A percentile compares a stretch with the other conserved stretches of the same genome.
Conservation (phyloP, 1,140 invertebrate genomes). For the Orius insidiosus region DNA sequence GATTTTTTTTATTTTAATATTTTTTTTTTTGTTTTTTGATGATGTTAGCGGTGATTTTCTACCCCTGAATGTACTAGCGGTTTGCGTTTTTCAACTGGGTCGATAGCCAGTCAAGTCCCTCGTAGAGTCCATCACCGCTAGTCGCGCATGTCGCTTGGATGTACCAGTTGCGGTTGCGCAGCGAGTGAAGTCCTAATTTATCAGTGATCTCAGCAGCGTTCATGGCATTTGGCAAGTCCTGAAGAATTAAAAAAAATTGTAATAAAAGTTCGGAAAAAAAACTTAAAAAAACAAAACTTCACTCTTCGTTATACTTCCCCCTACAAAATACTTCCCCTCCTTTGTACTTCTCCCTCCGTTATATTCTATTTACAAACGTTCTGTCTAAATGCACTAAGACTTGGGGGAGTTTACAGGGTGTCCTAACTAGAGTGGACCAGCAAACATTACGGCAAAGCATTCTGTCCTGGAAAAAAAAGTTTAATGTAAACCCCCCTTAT, state of each 20-base stretch:
- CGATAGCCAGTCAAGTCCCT: conserved; percentile 94
- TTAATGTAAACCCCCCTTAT: no score
- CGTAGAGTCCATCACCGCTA: conserved; percentile 89
- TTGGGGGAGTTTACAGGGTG: no score
- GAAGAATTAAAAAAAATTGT: conserved; percentile 5
- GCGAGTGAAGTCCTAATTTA: conserved; percentile 46
- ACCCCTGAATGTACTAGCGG: conserved; percentile 13
- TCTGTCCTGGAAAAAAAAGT: no score
- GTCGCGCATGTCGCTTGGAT: conserved; percentile 96
- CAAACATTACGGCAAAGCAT: no score
- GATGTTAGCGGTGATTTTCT: conserved; percentile 6
- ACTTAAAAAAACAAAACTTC: not conserved
- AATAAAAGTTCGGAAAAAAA: not conserved
- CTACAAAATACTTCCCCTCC: no score
- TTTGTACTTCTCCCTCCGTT: no score
- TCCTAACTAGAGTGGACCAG: no score
- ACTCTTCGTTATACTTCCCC: no score
- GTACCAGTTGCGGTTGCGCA: conserved; percentile 53
- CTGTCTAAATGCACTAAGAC: no score
- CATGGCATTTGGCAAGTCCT: conserved; percentile 94
- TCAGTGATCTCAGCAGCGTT: conserved; percentile 91
- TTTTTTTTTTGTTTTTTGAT: conserved; percentile 7
- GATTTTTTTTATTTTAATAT: not conserved
- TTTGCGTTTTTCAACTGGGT: conserved; percentile 52
- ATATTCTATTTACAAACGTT: no score